phyloP scores from a whole-genome alignment of 2,113 vertebrate species.

The Hypocryptadius cinnamomeus region DNA sequence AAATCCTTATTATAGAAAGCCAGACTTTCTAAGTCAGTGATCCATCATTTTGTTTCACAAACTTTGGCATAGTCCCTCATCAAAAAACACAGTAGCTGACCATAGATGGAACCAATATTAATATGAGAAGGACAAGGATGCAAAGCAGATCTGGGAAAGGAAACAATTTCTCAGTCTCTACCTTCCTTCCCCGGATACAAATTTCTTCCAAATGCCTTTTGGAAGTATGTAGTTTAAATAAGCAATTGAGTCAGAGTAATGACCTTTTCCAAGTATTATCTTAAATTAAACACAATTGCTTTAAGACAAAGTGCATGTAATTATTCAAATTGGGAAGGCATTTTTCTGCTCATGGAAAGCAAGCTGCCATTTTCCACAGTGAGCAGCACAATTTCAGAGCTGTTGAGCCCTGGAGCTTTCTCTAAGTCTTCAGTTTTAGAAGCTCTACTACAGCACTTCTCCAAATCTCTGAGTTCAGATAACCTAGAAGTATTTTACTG shows the following conservation, averaged over 20 bases:
- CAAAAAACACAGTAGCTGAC: not conserved
- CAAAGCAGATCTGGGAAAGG: not conserved
- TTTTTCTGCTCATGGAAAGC: not conserved
- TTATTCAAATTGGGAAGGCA: not conserved
- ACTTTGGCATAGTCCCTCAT: not conserved
- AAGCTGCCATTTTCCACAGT: not conserved
- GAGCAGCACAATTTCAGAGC: not conserved
- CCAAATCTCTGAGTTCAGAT: not conserved
- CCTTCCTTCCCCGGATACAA: not conserved
- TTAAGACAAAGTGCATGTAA: not conserved
- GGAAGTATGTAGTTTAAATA: not conserved
- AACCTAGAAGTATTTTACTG: conserved; percentile 4
- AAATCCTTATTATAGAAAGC: not conserved
- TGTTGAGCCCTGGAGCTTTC: not conserved
- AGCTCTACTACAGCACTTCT: not conserved
- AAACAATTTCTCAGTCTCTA: not conserved
- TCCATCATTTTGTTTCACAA: not conserved
- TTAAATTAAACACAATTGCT: conserved; percentile 1
- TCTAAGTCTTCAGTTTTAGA: not conserved
- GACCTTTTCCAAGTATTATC: conserved; percentile 21
- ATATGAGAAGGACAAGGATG: not conserved
- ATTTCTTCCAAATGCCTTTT: not conserved
- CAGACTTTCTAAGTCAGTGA: not conserved
- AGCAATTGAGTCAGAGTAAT: not conserved
- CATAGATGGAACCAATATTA: not conserved